Percentiles rank a stretch among this genome's conserved stretches.
These are phyloP conservation scores for Trachelus iudaicus DNA, from an alignment of 2,888 invertebrate species.

Conservation along the genomic window DNA sequence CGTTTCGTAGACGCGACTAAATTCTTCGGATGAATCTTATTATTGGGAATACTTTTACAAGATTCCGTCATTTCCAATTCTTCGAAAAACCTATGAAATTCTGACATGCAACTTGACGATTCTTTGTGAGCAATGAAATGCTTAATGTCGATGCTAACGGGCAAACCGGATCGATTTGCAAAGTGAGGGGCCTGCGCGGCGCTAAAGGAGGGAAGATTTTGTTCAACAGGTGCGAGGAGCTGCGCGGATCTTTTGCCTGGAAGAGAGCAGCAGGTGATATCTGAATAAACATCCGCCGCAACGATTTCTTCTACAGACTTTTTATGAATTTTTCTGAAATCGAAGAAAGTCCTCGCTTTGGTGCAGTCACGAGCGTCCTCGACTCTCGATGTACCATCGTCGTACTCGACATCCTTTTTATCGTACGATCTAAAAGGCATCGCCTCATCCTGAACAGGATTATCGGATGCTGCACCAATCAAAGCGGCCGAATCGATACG, in stretches of 20 bases:
- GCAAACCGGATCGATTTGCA: background rate
- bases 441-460: background rate
- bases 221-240: background rate
- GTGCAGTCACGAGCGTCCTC: background rate
- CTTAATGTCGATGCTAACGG: background rate
- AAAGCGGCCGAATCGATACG: background rate
- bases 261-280: background rate
- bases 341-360: background rate
- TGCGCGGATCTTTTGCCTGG: background rate
- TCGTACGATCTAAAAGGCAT: background rate
- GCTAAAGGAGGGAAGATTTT: background rate
- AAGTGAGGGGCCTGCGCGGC: background rate
- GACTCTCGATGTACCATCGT: no score
- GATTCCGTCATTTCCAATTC: background rate
- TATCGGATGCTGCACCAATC: background rate
- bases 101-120: background rate
- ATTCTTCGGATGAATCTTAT: background rate
- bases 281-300: background rate
- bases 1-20: background rate
- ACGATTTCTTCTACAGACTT: background rate
- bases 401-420: background rate
- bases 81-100: background rate
- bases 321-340: background rate
- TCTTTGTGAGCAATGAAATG: background rate
- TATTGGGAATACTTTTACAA: background rate